Evolutionary conservation across 2,113 vertebrate species (phyloP).

Genomic region (Cynopterus brachyotis): DNA sequence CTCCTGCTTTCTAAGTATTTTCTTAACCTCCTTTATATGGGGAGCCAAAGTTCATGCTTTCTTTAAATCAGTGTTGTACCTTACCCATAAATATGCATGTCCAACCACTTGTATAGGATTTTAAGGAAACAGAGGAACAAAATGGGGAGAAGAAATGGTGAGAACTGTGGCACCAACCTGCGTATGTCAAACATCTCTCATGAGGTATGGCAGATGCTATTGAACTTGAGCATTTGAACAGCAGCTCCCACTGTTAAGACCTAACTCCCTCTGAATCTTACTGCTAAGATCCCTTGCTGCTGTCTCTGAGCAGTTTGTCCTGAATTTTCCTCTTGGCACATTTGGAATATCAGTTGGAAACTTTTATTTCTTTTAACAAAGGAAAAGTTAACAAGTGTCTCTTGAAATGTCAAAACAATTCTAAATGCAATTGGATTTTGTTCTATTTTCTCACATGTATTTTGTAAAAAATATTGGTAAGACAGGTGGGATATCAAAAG

Average conservation of each 20-base stretch:
- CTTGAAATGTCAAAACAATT: background rate
- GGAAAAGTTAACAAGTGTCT: background rate
- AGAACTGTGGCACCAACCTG: background rate
- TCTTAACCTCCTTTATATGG: background rate
- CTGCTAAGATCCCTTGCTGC: background rate
- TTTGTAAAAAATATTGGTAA: background rate
- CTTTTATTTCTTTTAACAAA: background rate
- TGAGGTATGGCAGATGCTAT: slow-evolving; percentile 36
- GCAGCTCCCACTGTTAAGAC: background rate
- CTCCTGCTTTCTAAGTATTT: background rate
- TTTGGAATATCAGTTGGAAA: background rate
- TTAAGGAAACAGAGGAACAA: slow-evolving; percentile 44
- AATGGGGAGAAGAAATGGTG: slow-evolving; percentile 43
- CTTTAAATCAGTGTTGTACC: background rate
- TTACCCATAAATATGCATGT: background rate
- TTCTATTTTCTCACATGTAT: background rate
- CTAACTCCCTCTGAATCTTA: background rate
- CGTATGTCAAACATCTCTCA: background rate
- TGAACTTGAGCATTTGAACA: background rate
- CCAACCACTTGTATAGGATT: slow-evolving; percentile 16
- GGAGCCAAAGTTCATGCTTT: background rate
- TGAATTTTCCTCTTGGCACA: background rate
- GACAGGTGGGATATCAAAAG: background rate
- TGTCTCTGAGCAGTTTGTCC: background rate
- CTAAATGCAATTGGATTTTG: background rate